A percentile compares a stretch with the other conserved stretches of the same genome.
Conservation (phyloP, 2,113 vertebrate genomes). For the Xenopus tropicalis region UCB_Xtro_10.0 CM004443.2:48174501-48175000, state of each 20-base stretch:
- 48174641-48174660: conserved; percentile 1
- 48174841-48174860: too few relatives aligned
- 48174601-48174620: conserved; percentile 13
- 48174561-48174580: conserved; percentile 35
- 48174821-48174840: too few relatives aligned
- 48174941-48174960: too few relatives aligned
- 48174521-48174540: conserved; percentile 35
- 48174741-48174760: neutral
- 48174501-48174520: conserved; percentile 27
- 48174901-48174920: too few relatives aligned
- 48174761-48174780: neutral
- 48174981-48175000: too few relatives aligned
- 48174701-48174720: neutral
- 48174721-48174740: neutral
- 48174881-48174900: too few relatives aligned
- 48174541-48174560: conserved; percentile 36
- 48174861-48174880: too few relatives aligned
- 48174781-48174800: too few relatives aligned
- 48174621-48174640: conserved; percentile 23
- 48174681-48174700: neutral
- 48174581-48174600: conserved; percentile 28
- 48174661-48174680: neutral
- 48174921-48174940: too few relatives aligned
- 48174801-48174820: too few relatives aligned
- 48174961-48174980: too few relatives aligned